Evolutionary conservation across 2,797 vertebrate genomes (phyloP), one percentile per base, ranked within the genome.

Genomic region (Eleutherodactylus coqui): DNA sequence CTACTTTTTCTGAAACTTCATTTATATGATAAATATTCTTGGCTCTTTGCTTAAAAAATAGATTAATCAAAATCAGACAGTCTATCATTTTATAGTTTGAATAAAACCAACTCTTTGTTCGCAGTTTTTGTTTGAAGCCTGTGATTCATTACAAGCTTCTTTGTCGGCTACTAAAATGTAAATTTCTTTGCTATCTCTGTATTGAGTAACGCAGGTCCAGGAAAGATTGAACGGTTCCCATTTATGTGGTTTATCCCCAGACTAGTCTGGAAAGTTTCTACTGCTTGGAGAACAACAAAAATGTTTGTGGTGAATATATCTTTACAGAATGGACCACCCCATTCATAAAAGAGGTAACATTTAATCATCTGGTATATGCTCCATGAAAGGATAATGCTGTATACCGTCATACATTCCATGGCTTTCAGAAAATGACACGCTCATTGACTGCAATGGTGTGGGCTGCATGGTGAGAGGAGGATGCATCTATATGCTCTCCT

Each of bases 41-140:
- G 36, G 53, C 82, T 62, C 70, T 60, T 24, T 64, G 41, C 58
- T 62, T 84, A 64, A 84, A 83, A 83, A 64, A 64, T 55, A 84
- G 73, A 84, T 84, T 76, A 77, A 75, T 83, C 82, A 84, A 77
- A 83, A 76, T 75, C 55, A 75, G 43, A 38, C 73, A 67, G 32
- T 45, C 51, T 60, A 83, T 83, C 45, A 82, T 76, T 84, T 84
- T 76, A 84, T 34, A 64, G 72, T 67, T 84, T 62, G 72, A 67
- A 84, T 76, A 64, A 77, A 62, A 75, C 43, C 55, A 17, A 49
- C 13, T 47, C 82, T 84, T 84, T 84, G 72, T 84, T 83, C 70
- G 10, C 38, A 83, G 53, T 83, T 82, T 82, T 84, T 84, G 82
- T 84, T 77, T 84, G 82, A 84, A 84, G 82, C 72, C 82, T 76